phyloP scores from a whole-genome alignment of 2,888 invertebrate genomes.

The Metalampra italica region DNA sequence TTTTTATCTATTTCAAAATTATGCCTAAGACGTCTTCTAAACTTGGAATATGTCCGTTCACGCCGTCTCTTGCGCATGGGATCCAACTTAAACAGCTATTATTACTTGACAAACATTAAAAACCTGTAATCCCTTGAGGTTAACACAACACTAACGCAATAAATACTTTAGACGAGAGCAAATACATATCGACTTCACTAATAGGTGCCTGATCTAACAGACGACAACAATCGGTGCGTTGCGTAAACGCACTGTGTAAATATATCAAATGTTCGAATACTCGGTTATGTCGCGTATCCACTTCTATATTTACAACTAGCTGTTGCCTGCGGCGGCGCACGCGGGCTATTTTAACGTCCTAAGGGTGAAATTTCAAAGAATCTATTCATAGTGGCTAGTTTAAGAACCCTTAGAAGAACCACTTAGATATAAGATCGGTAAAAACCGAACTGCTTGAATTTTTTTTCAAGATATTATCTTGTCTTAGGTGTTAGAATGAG shows the following conservation, averaged over 20 bases:
- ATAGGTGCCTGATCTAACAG: constrained; percentile 63
- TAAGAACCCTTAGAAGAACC: too few relatives aligned
- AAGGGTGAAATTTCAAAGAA: too few relatives aligned
- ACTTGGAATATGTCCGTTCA: constrained; percentile 27
- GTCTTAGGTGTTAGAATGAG: too few relatives aligned
- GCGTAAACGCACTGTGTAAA: constrained; percentile 49
- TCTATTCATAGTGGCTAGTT: too few relatives aligned
- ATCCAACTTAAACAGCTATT: constrained; percentile 55
- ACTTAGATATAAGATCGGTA: too few relatives aligned
- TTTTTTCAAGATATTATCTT: too few relatives aligned
- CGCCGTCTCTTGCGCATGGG: constrained; percentile 25
- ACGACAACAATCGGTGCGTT: constrained; percentile 50
- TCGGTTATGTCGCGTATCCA: constrained; percentile 15
- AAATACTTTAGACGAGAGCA: constrained; percentile 60
- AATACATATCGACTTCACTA: constrained; percentile 54
- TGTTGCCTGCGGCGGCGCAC: too few relatives aligned
- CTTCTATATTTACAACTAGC: background rate
- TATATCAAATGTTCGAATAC: constrained; percentile 40
- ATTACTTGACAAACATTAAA: constrained; percentile 65
- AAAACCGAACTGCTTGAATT: too few relatives aligned
- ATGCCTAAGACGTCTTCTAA: background rate
- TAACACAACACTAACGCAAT: constrained; percentile 70
- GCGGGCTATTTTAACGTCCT: too few relatives aligned
- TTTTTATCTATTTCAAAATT: too few relatives aligned
- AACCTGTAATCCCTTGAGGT: constrained; percentile 74